Evolutionary conservation across 2,888 invertebrate species (phyloP), one percentile per base, ranked within the genome.

Genomic region (Microplitis deprimator): DNA sequence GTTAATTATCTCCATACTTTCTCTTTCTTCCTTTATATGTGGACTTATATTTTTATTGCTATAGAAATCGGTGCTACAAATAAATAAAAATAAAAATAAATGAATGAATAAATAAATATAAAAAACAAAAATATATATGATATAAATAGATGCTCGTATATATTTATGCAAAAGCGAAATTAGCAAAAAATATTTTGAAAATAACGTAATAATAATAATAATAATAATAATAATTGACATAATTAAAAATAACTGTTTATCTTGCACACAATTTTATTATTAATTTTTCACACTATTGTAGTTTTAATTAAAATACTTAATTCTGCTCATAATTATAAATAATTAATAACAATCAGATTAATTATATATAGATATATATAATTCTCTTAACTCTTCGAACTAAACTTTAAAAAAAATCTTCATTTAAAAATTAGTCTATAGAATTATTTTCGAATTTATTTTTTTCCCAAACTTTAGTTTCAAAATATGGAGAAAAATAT

Each of bases 11-110:
- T 8, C 13, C 13, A 13, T 10, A 13, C 50, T 72, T 79, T 75
- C 39, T 78, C 74, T 72, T 72, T 74, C 68, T 68, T 75, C 64
- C 39, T 60, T 68, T 77, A 68, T 67, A 64, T 65, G 60, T 71
- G 61, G 38, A 76, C 62, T 74, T 69, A 78, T 80, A 79, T 80
- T 79, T 81, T 81, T 79, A 77, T 77, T 71, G 76, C 73, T 73
- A 73, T 72, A 80, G 76, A 73, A 68, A 82, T 62, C 60, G 68
- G 77, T 68, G 72, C 72, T 76, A 72, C 16, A 6, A 50, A 71
- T 0, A 40, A 71, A 68, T 10, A 67, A 50, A 29, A 20, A 62
- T 62, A 5, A 16, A 62, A 16, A 62, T 62, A 4, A 20, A 62
- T 62, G 20, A 16, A 16, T n/a, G 7, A 65, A 41, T 40, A 41